Conservation (phyloP, 2,797 vertebrate species). For the Gadopsis marmoratus region DNA sequence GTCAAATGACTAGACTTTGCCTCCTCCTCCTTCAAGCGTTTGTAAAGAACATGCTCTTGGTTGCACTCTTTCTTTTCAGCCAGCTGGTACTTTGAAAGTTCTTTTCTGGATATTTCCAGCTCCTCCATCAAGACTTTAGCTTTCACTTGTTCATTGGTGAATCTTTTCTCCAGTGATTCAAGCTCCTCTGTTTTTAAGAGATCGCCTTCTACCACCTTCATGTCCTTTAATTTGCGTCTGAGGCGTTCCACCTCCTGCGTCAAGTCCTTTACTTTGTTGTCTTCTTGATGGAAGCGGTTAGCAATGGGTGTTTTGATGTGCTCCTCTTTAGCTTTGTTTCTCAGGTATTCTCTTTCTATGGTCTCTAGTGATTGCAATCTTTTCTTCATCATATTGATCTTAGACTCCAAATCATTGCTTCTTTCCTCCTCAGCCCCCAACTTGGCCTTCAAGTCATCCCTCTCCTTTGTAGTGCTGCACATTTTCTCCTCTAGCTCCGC, state of each 20-base stretch:
- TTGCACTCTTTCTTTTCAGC: constrained; percentile 93
- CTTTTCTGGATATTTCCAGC: constrained; percentile 90
- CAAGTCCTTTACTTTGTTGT: constrained; percentile 97
- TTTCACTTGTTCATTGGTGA: constrained; percentile 89
- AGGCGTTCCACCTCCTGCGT: constrained; percentile 95
- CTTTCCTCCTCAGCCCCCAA: constrained; percentile 92
- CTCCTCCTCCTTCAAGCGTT: constrained; percentile 94
- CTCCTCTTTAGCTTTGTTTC: constrained; percentile 92
- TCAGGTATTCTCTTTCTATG: constrained; percentile 91
- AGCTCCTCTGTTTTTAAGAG: constrained; percentile 92
- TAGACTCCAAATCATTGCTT: constrained; percentile 91
- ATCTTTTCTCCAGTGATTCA: constrained; percentile 92
- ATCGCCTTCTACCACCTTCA: constrained; percentile 93
- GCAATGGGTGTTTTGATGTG: constrained; percentile 84
- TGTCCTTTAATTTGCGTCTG: constrained; percentile 92
- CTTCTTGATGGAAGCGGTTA: constrained; percentile 91
- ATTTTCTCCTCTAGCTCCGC: constrained; percentile 95
- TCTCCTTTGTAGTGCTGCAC: constrained; percentile 90
- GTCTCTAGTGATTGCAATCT: constrained; percentile 93
- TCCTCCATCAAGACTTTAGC: constrained; percentile 91
- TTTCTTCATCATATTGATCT: constrained; percentile 92
- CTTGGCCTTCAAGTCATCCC: constrained; percentile 92
- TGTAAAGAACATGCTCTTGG: constrained; percentile 92
- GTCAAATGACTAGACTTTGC: constrained; percentile 93
- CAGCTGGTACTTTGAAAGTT: constrained; percentile 92